Evolutionary conservation across 2,113 vertebrate genomes (phyloP).

Genomic region (Sisor rabdophorus): DNA sequence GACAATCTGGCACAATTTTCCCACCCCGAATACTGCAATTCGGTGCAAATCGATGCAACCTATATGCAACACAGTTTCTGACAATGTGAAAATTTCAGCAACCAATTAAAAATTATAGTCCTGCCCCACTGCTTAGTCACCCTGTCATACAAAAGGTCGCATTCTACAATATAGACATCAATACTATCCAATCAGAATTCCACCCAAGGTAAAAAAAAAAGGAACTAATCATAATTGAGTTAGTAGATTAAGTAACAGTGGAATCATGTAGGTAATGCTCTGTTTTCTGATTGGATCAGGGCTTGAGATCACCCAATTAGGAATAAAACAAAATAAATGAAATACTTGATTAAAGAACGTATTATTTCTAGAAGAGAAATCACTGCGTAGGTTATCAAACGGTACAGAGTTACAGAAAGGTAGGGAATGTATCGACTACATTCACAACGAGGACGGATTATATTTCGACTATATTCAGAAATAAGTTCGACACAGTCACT

Average conservation of each 20-base stretch:
- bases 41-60: too few relatives aligned
- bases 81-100: too few relatives aligned
- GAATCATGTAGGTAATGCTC: not conserved
- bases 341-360: constrained; percentile 55
- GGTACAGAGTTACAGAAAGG: constrained; percentile 74
- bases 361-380: constrained; percentile 57
- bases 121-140: too few relatives aligned
- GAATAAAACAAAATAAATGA: constrained; percentile 28
- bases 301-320: not conserved
- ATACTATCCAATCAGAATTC: too few relatives aligned
- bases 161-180: too few relatives aligned
- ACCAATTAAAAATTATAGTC: too few relatives aligned
- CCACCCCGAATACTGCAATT: too few relatives aligned
- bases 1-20: too few relatives aligned
- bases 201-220: too few relatives aligned
- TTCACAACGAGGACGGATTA: constrained; percentile 73
- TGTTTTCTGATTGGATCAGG: not conserved
- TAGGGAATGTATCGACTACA: constrained; percentile 72
- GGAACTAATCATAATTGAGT: not conserved
- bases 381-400: constrained; percentile 67
- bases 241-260: not conserved
- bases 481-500: constrained; percentile 69
- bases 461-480: constrained; percentile 68
- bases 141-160: too few relatives aligned
- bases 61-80: too few relatives aligned